Conservation (phyloP, 2,888 invertebrate genomes). For the Hipparchia sbordonii region DNA sequence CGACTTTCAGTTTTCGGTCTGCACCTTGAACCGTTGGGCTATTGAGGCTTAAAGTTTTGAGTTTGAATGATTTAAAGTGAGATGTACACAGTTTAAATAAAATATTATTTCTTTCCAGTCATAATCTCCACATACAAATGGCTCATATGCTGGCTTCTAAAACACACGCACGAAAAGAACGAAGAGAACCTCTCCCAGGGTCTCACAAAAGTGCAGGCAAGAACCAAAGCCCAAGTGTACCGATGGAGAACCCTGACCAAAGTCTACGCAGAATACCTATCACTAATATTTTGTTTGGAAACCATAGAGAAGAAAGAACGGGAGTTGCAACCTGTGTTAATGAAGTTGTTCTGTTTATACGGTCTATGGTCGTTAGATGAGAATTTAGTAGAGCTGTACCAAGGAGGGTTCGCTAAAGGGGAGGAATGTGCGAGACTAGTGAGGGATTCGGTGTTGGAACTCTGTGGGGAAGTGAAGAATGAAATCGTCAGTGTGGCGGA, state of each 20-base stretch:
- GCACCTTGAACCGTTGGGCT: too few relatives aligned
- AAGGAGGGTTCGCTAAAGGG: conserved; percentile 84
- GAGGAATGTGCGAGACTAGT: conserved; percentile 83
- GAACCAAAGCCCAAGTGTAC: conserved; percentile 92
- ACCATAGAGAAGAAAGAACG: conserved; percentile 67
- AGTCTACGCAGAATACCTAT: conserved; percentile 89
- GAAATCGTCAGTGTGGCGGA: conserved; percentile 92
- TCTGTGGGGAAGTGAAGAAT: conserved; percentile 87
- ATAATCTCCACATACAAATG: conserved; percentile 89
- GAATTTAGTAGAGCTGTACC: conserved; percentile 88
- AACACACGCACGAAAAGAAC: conserved; percentile 85
- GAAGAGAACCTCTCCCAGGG: conserved; percentile 80
- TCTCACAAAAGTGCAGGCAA: conserved; percentile 88
- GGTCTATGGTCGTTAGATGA: conserved; percentile 84
- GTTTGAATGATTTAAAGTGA: too few relatives aligned
- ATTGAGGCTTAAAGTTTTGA: too few relatives aligned
- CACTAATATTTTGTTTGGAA: conserved; percentile 79
- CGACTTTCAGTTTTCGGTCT: too few relatives aligned
- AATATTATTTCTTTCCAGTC: conserved; percentile 75
- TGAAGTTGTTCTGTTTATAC: conserved; percentile 66
- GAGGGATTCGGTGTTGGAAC: conserved; percentile 85
- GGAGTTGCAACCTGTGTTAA: conserved; percentile 74
- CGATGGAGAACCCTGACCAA: conserved; percentile 88
- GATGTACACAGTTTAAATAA: too few relatives aligned
- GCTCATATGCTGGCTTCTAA: conserved; percentile 91